Evolutionary conservation across 1,140 invertebrate genomes (phyloP), one percentile per base, ranked within the genome.

Genomic region (Sitobion miscanthi): DNA sequence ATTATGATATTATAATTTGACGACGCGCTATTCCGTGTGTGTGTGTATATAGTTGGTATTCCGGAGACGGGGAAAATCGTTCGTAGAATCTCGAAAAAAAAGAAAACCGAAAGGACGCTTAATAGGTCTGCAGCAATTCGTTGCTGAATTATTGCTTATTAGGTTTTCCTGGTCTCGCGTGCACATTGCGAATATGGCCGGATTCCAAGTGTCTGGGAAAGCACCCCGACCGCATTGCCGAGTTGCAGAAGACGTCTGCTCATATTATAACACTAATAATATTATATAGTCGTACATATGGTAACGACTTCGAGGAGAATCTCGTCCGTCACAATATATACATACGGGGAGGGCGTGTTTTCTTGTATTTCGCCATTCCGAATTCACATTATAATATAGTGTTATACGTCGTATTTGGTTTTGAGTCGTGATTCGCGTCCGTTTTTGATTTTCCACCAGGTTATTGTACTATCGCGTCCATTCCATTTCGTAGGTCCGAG

Each of bases 81-180:
- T n/a, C 14, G 62, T 77, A n/a, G 62, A 35, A 77, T 69, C 62
- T 69, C 11, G 30, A 69, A 14, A 23, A n/a, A n/a, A 69, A 38
- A 57, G 35, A 69, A 77, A 17, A 6, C n/a, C 62, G n/a, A 77
- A 77, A 77, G n/a, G 14, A 77, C 30, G 20, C 30, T 77, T 77
- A 77, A 77, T 77, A 77, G 62, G 62, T 77, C 62, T 17, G 62
- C 30, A n/a, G 30, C 30, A 17, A n/a, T 77, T 77, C 30, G 62
- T 77, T n/a, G 23, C 62, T n/a, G 62, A 77, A 77, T 77, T 77
- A 77, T 77, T 77, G 62, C 62, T 77, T 77, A 77, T 77, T n/a
- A n/a, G 62, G 62, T 77, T 77, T 77, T 35, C 62, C 62, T 35
- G 62, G 14, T 77, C n/a, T 77, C 17, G 30, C n/a, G 62, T 77